Conservation (phyloP, 2,888 invertebrate genomes). For the Acanthoscelides obtectus region DNA sequence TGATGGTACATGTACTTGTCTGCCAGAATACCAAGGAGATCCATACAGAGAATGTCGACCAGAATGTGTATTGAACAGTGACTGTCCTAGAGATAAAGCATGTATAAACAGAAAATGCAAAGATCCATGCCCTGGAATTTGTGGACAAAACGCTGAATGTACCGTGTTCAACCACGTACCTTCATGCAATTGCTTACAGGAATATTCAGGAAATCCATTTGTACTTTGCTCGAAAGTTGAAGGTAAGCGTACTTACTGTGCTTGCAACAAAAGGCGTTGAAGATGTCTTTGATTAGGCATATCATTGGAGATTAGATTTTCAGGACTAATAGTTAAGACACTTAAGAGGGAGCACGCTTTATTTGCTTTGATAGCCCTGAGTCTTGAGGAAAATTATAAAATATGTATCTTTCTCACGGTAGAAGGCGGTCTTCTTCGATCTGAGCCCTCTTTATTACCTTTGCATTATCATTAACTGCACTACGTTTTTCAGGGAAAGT, state of each 20-base stretch:
- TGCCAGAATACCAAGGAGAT: constrained; percentile 72
- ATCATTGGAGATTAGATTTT: too few species aligned
- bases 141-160: constrained; percentile 70
- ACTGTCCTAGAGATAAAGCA: constrained; percentile 64
- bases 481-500: too few species aligned
- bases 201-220: constrained; percentile 74
- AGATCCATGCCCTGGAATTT: constrained; percentile 74
- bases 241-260: constrained; percentile 30
- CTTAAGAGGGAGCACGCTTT: too few species aligned
- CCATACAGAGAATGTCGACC: constrained; percentile 69
- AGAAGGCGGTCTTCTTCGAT: too few species aligned
- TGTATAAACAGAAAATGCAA: constrained; percentile 69
- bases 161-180: constrained; percentile 68
- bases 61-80: constrained; percentile 67
- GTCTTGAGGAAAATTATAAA: too few species aligned
- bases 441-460: too few species aligned
- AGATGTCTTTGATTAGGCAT: too few species aligned
- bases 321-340: too few species aligned
- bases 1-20: constrained; percentile 69
- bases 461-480: too few species aligned
- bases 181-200: constrained; percentile 61
- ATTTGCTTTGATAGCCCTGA: too few species aligned
- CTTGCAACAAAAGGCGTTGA: background rate
- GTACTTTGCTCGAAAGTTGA: constrained; percentile 43
- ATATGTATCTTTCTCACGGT: too few species aligned